Base-by-base conservation (phyloP, 1,140 invertebrate species). In the Cherax destructor region DNA sequence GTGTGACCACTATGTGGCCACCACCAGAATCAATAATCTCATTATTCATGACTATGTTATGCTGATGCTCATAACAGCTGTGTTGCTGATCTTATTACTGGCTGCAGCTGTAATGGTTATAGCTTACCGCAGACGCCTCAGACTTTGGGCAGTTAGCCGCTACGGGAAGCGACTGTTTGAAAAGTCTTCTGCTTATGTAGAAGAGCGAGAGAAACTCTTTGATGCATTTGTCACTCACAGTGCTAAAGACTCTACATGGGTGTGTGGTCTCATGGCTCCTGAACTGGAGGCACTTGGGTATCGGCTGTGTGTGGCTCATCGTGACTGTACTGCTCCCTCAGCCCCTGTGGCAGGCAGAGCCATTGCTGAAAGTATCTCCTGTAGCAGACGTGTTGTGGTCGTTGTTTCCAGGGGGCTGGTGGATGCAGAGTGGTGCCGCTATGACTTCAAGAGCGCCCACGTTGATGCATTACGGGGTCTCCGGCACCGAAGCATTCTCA, bases 171-270 rank as follows among this genome's bases (percentile, higher is more conserved):
- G 93, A 16, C 91, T 93, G n/a, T 93, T 92, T 87, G 92, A 93
- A 52, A 92, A 93, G 24, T 92, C 90, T n/a, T 86, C 91, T 50
- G 83, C 78, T 59, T 91, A 91, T 76, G 92, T 92, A 13, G 96
- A 96, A 93, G 97, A 98, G 94, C 96, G 97, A 94, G 97, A 98
- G 95, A 96, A 97, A 92, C 96, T 98, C 50, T 98, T 97, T 94
- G 98, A 99, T 94, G 97, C 97, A 16, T 99, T 98, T 94, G 96
- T 98, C 74, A 97, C 97, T 78, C 98, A 98, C 94, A 98, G 97
- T 93, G 96, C 97, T 52, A 97, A 98, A 94, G 98, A 99, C 94
- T 97, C 98, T 94, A 96, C 96, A 49, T 98, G 97, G 94, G 97
- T 98, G 6, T 97, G 96, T 93, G 96, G 98, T 94, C 97, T 98